These are phyloP conservation scores for Zaprionus taronus DNA, from an alignment of 1,140 invertebrate genomes.

Conservation along the genomic window DNA sequence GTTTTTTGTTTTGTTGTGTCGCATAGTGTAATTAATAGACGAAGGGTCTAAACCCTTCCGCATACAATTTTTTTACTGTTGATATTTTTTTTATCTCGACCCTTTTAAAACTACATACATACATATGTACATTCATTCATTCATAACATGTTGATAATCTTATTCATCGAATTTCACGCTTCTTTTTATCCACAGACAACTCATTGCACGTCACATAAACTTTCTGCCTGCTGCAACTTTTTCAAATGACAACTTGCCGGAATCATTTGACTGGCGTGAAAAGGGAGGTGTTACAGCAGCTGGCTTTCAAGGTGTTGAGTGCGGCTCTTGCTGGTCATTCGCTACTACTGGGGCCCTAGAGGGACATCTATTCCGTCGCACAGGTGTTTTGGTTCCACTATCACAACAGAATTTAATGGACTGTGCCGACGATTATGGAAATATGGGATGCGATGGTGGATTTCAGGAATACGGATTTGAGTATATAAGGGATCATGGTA, in stretches of 20 bases:
- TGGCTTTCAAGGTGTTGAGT: slow-evolving; percentile 88
- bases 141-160: not conserved
- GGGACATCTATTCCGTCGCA: slow-evolving; percentile 88
- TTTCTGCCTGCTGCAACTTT: slow-evolving; percentile 61
- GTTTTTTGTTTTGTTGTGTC: too few relatives aligned
- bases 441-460: slow-evolving; percentile 89
- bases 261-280: slow-evolving; percentile 88
- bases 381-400: slow-evolving; percentile 88
- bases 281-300: slow-evolving; percentile 89
- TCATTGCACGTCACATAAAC: slow-evolving; percentile 67
- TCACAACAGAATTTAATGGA: slow-evolving; percentile 88
- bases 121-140: not conserved
- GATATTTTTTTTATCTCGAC: too few relatives aligned
- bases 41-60: too few relatives aligned
- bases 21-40: too few relatives aligned
- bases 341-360: slow-evolving; percentile 85
- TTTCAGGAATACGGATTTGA: slow-evolving; percentile 88
- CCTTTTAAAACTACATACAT: not conserved
- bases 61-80: too few relatives aligned
- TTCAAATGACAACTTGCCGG: slow-evolving; percentile 73
- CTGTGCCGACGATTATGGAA: slow-evolving; percentile 87
- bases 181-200: slow-evolving; percentile 48
- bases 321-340: slow-evolving; percentile 87
- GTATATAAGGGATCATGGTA: slow-evolving; percentile 87
- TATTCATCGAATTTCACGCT: not conserved